A percentile compares a stretch with the other conserved stretches of the same genome.
phyloP scores from a whole-genome alignment of 2,888 invertebrate species.

The Lutraria lutraria region DNA sequence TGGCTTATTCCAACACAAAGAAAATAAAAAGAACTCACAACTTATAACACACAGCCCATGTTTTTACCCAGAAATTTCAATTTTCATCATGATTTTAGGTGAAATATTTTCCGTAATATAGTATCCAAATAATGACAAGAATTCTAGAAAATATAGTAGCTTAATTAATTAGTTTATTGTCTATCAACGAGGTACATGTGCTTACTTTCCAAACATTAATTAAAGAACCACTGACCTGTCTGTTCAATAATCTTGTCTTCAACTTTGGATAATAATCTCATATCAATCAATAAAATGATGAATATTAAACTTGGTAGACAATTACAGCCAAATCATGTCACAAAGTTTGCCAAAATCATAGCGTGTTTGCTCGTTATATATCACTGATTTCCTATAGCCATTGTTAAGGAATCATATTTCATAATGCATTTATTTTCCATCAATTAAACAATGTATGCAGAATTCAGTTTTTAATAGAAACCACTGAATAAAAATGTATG shows the following conservation, averaged over 20 bases:
- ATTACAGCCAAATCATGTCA: background rate
- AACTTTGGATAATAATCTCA: background rate
- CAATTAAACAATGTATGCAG: slow-evolving; percentile 16
- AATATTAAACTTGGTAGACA: background rate
- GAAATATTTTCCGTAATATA: background rate
- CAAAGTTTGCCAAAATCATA: slow-evolving; percentile 16
- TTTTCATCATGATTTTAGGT: background rate
- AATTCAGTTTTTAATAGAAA: slow-evolving; percentile 10
- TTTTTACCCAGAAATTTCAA: background rate
- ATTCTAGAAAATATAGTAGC: background rate
- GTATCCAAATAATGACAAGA: background rate
- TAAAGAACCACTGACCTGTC: background rate
- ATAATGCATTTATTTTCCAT: slow-evolving; percentile 22
- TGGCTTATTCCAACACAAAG: background rate
- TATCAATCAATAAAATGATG: slow-evolving; percentile 15
- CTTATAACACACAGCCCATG: background rate
- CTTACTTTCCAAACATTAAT: background rate
- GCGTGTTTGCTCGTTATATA: slow-evolving; percentile 27
- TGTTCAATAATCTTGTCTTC: slow-evolving; percentile 1
- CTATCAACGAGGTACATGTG: background rate
- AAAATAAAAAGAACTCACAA: background rate
- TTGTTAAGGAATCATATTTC: background rate
- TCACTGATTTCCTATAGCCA: slow-evolving; percentile 3
- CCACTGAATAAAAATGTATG: background rate
- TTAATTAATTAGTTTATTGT: background rate